Evolutionary conservation across 2,888 invertebrate genomes (phyloP), one percentile per base, ranked within the genome.

Genomic region (Sialis lutaria): DNA sequence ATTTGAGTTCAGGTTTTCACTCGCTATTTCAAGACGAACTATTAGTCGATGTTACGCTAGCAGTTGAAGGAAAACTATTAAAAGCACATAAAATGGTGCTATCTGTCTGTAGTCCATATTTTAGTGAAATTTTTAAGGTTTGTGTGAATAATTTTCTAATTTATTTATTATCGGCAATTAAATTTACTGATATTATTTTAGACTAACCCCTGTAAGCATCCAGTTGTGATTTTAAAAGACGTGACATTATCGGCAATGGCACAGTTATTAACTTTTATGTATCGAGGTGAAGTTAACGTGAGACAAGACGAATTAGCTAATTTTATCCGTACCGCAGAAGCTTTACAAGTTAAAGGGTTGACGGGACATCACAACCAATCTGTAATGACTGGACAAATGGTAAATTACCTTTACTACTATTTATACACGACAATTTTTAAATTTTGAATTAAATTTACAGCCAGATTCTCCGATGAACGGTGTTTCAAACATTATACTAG

Each of bases 1-100:
- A 79, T 60, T 68, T 80, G 56, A 73, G 77, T 55, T 72, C 73
- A 58, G 79, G 78, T 49, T 77, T 80, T 54, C 77, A 77, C 57
- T 46, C 46, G 9, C 42, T 46, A 7, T 46, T 46, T 12, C 46
- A 46, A 42, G 46, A 35, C 1, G 46, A 46, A 42, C 46, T 42
- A 42, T 33, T 46, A 6, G 46, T 46, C 2, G 46, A 46, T 22
- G 46, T 46, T 5, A 46, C 46, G 8, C 31, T 46, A 33, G 46
- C 46, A 6, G 46, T 42, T 34, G 46, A 46, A 42, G 80, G 79
- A 35, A 72, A 75, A 60, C 70, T 74, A 55, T 61, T 80, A 46
- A 79, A 79, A 62, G 80, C 80, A 37, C 80, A 80, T 57, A 79
- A 78, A 70, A 75, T 79, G 58, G 77, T 80, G 55, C 62, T 80